phyloP scores from a whole-genome alignment of 2,797 vertebrate species.

The Syngnathus acus region DNA sequence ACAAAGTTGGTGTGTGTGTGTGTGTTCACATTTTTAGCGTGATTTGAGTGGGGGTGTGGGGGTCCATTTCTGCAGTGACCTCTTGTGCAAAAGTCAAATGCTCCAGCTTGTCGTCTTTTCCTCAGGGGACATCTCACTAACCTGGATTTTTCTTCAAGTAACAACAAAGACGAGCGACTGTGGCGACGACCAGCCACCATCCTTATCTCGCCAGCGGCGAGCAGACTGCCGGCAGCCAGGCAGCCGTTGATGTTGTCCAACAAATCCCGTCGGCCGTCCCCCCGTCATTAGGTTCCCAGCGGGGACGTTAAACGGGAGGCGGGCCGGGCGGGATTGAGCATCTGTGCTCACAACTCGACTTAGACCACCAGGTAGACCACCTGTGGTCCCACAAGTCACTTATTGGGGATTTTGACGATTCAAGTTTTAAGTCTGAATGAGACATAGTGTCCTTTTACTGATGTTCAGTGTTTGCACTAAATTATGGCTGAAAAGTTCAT shows the following conservation, averaged over 20 bases:
- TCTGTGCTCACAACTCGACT: conserved; percentile 74
- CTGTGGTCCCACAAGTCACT: not conserved
- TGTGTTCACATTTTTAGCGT: not conserved
- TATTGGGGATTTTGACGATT: not conserved
- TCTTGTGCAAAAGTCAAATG: conserved; percentile 50
- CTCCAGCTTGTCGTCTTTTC: conserved; percentile 44
- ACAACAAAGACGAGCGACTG: not conserved
- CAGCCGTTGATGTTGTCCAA: conserved; percentile 60
- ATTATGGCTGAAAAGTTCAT: no score
- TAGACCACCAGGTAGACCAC: conserved; percentile 79
- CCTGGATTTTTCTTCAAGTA: conserved; percentile 4
- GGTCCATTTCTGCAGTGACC: conserved; percentile 4
- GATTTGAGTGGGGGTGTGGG: not conserved
- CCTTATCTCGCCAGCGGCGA: conserved; percentile 13
- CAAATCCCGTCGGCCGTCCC: conserved; percentile 56
- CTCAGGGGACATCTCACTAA: conserved; percentile 30
- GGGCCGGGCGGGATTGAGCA: conserved; percentile 65
- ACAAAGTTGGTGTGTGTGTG: not conserved
- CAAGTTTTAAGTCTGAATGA: no score
- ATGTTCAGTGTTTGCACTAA: no score
- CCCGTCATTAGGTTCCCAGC: conserved; percentile 66
- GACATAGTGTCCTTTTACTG: no score
- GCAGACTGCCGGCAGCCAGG: conserved; percentile 29
- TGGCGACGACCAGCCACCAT: conserved; percentile 1
- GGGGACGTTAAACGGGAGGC: conserved; percentile 35